phyloP scores from a whole-genome alignment of 2,797 vertebrate genomes.

The Botia almorhae region DNA sequence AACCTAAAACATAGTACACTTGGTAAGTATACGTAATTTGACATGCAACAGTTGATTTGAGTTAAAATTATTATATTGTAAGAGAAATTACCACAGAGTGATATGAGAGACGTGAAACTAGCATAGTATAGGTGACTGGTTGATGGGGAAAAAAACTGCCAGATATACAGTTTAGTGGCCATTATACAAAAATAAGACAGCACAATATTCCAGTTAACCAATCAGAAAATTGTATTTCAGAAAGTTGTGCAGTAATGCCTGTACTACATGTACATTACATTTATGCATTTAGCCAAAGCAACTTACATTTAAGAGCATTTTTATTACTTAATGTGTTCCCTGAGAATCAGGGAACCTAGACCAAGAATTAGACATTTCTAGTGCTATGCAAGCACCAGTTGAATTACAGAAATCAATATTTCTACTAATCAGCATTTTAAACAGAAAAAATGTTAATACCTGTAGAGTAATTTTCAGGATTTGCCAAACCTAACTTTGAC shows the following conservation, averaged over 20 bases:
- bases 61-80: not conserved
- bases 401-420: not conserved
- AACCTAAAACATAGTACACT: too few species aligned
- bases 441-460: not conserved
- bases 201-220: too few species aligned
- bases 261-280: too few species aligned
- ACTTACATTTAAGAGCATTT: too few species aligned
- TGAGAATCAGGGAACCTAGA: not conserved
- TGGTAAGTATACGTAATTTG: too few species aligned
- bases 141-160: not conserved
- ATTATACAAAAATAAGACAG: too few species aligned
- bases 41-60: too few species aligned
- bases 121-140: too few species aligned
- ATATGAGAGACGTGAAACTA: too few species aligned
- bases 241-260: not conserved
- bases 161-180: too few species aligned
- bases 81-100: not conserved
- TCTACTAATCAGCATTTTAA: not conserved
- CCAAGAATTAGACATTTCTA: not conserved
- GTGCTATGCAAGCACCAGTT: not conserved
- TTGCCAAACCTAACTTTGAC: constrained; percentile 33
- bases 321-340: not conserved
- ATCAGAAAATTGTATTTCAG: too few species aligned
- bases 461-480: not conserved
- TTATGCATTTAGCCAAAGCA: too few species aligned